Evolutionary conservation across 1,140 invertebrate species (phyloP).

Genomic region (Nebria ingens): DNA sequence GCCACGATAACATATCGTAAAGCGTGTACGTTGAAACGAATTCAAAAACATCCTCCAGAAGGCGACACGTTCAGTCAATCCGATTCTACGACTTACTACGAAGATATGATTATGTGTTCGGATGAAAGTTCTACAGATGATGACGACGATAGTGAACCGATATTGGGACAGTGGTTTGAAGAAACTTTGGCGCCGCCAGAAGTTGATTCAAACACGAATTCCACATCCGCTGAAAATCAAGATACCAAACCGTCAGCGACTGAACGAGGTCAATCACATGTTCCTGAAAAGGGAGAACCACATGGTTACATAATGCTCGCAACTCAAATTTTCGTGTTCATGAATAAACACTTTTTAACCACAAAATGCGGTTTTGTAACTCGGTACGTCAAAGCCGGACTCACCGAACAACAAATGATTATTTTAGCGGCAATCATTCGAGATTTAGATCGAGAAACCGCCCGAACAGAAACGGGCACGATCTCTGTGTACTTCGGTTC

Average conservation of each 20-base stretch:
- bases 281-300: constrained; percentile 84
- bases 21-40: constrained; percentile 71
- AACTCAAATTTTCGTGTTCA: constrained; percentile 58
- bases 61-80: constrained; percentile 75
- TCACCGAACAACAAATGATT: constrained; percentile 66
- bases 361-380: constrained; percentile 45
- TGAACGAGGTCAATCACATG: constrained; percentile 39
- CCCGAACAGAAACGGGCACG: constrained; percentile 67
- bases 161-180: constrained; percentile 87
- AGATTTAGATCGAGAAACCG: constrained; percentile 76
- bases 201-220: constrained; percentile 45
- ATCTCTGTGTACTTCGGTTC: constrained; percentile 63
- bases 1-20: constrained; percentile 83
- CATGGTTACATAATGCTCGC: constrained; percentile 76
- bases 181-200: constrained; percentile 76
- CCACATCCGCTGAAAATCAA: constrained; percentile 36
- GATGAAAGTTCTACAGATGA: constrained; percentile 81
- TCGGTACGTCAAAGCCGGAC: constrained; percentile 46
- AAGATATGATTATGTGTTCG: constrained; percentile 82
- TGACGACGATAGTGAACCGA: constrained; percentile 80
- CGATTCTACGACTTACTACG: constrained; percentile 87
- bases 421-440: constrained; percentile 72
- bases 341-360: constrained; percentile 53
- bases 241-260: constrained; percentile 28
- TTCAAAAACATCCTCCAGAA: constrained; percentile 66